phyloP scores from a whole-genome alignment of 2,113 vertebrate genomes.

The Hoplias malabaricus region DNA sequence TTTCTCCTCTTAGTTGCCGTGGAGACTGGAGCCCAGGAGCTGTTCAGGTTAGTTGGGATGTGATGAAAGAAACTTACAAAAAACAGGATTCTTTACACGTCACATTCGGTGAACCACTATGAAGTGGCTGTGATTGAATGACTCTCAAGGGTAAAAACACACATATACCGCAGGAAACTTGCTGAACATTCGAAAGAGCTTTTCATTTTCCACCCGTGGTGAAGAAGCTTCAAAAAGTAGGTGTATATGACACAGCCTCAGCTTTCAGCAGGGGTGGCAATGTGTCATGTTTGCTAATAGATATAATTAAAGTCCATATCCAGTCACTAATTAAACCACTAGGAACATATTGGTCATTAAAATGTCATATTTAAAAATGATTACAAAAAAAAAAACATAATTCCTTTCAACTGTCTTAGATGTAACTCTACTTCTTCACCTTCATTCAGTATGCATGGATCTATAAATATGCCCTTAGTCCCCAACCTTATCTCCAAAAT shows the following conservation, averaged over 20 bases:
- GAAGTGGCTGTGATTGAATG: background rate
- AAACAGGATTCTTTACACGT: background rate
- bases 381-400: too few relatives aligned
- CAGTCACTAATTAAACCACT: too few relatives aligned
- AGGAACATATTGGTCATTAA: too few relatives aligned
- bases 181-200: background rate
- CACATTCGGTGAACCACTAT: background rate
- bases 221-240: too few relatives aligned
- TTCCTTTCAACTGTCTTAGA: too few relatives aligned
- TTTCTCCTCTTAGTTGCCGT: constrained; percentile 79
- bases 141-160: constrained; percentile 6
- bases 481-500: too few relatives aligned
- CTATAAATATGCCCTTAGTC: too few relatives aligned
- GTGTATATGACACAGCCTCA: background rate
- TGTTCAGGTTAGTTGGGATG: constrained; percentile 91
- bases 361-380: too few relatives aligned
- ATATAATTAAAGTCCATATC: too few relatives aligned
- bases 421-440: too few relatives aligned
- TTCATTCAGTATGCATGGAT: too few relatives aligned
- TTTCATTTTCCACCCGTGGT: background rate
- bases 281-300: constrained; percentile 24
- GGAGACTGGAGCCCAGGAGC: constrained; percentile 90
- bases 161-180: background rate
- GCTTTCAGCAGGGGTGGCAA: background rate
- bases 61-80: background rate